Evolutionary conservation across 2,888 invertebrate genomes (phyloP).

Genomic region (Netelia inedita): DNA sequence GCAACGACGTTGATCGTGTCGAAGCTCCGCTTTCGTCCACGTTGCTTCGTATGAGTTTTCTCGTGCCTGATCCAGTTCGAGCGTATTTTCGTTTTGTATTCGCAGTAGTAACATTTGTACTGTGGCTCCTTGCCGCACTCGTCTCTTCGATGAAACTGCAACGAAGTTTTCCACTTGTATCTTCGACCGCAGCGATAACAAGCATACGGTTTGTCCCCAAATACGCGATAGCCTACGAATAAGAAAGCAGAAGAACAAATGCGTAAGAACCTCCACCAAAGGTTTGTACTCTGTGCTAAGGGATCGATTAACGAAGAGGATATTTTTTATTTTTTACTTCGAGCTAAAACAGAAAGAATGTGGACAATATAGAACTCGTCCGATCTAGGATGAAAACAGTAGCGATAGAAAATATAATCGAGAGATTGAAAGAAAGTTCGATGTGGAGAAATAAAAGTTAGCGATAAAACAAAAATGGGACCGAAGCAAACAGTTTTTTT

Average conservation of each 20-base stretch:
- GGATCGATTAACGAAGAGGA: background rate
- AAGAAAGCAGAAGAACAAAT: slow-evolving; percentile 63
- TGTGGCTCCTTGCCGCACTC: slow-evolving; percentile 82
- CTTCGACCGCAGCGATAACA: slow-evolving; percentile 75
- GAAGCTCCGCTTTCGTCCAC: slow-evolving; percentile 21
- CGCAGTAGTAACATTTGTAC: slow-evolving; percentile 79
- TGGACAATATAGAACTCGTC: background rate
- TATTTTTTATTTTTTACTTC: background rate
- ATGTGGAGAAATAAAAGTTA: no score
- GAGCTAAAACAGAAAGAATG: background rate
- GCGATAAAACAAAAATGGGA: no score
- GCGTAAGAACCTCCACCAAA: slow-evolving; percentile 64
- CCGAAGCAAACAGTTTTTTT: no score
- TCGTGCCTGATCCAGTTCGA: slow-evolving; percentile 75
- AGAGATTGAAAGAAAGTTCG: no score
- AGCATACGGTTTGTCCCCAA: slow-evolving; percentile 82
- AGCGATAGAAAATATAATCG: no score
- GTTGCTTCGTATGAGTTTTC: slow-evolving; percentile 72
- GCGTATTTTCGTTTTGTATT: slow-evolving; percentile 77
- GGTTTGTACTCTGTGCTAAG: slow-evolving; percentile 13
- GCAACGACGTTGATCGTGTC: slow-evolving; percentile 49
- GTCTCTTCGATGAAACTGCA: slow-evolving; percentile 90
- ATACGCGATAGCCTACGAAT: slow-evolving; percentile 66
- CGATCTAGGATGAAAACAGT: background rate
- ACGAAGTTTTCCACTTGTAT: slow-evolving; percentile 76